Percentiles rank a stretch among this genome's conserved stretches.
Evolutionary conservation across 2,797 vertebrate species (phyloP).

Genomic region (Squalus acanthias): DNA sequence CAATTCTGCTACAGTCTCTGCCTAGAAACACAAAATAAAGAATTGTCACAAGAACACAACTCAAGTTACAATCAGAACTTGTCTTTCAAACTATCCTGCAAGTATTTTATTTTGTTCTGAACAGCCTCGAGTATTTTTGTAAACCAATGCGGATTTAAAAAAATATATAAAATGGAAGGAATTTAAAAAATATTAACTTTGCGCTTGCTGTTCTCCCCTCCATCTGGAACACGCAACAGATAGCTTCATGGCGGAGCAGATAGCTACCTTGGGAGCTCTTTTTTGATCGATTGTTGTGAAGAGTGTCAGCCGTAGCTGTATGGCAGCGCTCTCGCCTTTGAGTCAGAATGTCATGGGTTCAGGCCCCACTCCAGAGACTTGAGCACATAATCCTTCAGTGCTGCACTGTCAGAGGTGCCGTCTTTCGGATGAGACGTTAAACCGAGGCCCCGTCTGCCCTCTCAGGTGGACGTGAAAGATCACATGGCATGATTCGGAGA

Average conservation of each 20-base stretch:
- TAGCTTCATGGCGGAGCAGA: neutral
- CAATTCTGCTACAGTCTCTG: neutral
- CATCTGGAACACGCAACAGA: neutral
- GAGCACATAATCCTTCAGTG: neutral
- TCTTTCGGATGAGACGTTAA: neutral
- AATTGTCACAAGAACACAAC: conserved; percentile 13
- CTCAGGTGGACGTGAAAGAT: neutral
- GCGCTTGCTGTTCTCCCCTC: neutral
- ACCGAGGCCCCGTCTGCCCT: neutral
- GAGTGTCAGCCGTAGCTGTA: neutral
- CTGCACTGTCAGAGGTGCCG: neutral
- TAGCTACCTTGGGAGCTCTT: neutral
- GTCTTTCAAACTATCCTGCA: neutral
- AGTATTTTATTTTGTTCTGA: conserved; percentile 1
- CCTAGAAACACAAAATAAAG: neutral
- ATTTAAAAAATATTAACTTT: conserved; percentile 14
- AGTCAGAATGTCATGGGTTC: neutral
- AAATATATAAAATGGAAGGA: neutral
- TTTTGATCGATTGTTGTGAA: neutral
- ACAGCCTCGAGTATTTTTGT: neutral
- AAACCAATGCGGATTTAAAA: neutral
- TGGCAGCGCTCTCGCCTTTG: neutral
- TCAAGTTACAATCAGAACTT: neutral
- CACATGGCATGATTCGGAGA: neutral
- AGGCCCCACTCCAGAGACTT: neutral